Evolutionary conservation across 2,797 vertebrate genomes (phyloP).

Genomic region (Xenops minutus): DNA sequence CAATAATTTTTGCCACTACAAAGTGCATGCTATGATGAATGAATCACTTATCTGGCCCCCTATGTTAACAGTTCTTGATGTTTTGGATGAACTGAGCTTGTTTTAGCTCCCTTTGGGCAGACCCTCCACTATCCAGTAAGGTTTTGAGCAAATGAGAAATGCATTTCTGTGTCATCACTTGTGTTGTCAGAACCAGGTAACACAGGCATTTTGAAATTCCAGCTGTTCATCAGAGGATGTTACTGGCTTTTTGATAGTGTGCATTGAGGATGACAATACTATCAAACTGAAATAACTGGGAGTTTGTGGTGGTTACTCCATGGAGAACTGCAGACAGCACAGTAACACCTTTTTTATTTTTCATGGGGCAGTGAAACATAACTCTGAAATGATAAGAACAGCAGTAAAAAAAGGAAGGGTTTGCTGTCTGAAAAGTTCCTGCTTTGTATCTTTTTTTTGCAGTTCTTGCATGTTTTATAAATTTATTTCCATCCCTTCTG

Average conservation of each 20-base stretch:
- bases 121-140: not conserved
- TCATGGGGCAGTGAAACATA: not conserved
- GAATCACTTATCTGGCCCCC: not conserved
- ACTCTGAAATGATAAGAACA: not conserved
- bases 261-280: not conserved
- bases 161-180: not conserved
- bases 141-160: not conserved
- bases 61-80: not conserved
- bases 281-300: not conserved
- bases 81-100: not conserved
- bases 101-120: not conserved
- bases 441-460: not conserved
- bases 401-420: not conserved
- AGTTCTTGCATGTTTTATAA: not conserved
- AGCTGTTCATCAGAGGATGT: not conserved
- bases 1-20: not conserved
- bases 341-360: not conserved
- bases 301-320: not conserved
- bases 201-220: not conserved
- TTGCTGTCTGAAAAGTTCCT: not conserved
- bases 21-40: not conserved
- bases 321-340: not conserved
- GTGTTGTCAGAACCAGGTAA: not conserved
- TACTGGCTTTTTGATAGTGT: not conserved
- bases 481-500: not conserved